Conservation (phyloP, 2,797 vertebrate species). For the Myotis myotis region DNA sequence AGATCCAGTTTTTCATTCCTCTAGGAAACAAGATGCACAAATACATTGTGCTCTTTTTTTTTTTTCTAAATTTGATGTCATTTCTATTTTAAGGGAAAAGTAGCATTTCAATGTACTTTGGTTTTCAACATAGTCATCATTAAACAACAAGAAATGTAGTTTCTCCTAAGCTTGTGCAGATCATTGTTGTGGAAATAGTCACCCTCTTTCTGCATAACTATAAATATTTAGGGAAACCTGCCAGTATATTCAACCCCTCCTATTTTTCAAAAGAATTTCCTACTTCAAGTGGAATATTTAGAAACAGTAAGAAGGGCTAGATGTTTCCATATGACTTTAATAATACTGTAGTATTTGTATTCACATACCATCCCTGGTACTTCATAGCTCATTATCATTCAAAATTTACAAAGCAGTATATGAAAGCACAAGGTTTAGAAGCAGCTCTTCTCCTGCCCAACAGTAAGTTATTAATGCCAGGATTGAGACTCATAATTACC, state of each 20-base stretch:
- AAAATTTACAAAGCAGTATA: conserved; percentile 31
- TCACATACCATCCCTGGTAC: conserved; percentile 19
- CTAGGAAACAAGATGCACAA: not conserved
- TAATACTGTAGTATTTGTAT: conserved; percentile 25
- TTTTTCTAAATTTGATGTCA: not conserved
- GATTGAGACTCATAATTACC: not conserved
- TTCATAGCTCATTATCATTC: conserved; percentile 28
- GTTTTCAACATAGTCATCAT: not conserved
- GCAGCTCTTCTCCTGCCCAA: not conserved
- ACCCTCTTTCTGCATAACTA: not conserved
- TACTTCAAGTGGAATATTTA: conserved; percentile 16
- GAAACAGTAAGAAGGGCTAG: conserved; percentile 29
- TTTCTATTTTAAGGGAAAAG: not conserved
- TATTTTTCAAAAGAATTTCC: not conserved
- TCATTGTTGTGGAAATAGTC: not conserved
- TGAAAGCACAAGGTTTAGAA: conserved; percentile 37
- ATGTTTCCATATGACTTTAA: conserved; percentile 48
- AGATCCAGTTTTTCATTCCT: not conserved
- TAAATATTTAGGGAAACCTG: not conserved
- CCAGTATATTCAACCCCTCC: not conserved
- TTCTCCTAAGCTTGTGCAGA: conserved; percentile 17
- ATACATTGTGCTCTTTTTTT: not conserved
- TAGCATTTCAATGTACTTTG: not conserved
- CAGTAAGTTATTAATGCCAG: conserved; percentile 24
- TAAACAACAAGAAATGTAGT: conserved; percentile 16